These are phyloP conservation scores for Odontomyia ornata DNA, from an alignment of 2,888 invertebrate genomes.

Conservation along the genomic window DNA sequence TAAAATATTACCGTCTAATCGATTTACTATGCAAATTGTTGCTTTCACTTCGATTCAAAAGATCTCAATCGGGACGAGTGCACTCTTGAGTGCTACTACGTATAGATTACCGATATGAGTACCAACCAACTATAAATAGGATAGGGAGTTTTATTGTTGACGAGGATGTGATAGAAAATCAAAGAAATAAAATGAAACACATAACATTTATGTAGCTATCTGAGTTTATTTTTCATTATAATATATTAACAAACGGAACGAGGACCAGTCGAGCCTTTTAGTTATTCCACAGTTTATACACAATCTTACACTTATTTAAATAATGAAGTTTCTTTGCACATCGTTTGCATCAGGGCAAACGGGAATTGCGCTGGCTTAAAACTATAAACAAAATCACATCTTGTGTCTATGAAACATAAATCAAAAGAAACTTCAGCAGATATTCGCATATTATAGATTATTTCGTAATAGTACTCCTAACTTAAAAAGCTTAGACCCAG, in stretches of 20 bases:
- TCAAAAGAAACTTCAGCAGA: constrained; percentile 18
- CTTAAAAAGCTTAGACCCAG: constrained; percentile 30
- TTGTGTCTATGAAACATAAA: constrained; percentile 21
- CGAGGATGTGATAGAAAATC: no score
- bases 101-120: no score
- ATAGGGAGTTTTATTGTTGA: no score
- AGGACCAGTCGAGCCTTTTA: neutral
- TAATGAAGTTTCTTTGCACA: constrained; percentile 24
- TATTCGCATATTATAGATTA: neutral
- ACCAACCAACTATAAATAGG: no score
- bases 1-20: no score
- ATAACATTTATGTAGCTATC: no score
- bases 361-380: neutral
- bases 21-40: no score
- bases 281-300: constrained; percentile 10
- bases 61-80: no score
- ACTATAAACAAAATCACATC: constrained; percentile 38
- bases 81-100: no score
- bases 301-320: neutral
- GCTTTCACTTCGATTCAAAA: no score
- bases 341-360: neutral
- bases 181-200: no score
- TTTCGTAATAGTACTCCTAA: constrained; percentile 19
- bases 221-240: neutral
- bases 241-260: constrained; percentile 3